These are phyloP conservation scores for Thalassoma bifasciatum DNA, from an alignment of 2,113 vertebrate genomes.

Conservation along the genomic window DNA sequence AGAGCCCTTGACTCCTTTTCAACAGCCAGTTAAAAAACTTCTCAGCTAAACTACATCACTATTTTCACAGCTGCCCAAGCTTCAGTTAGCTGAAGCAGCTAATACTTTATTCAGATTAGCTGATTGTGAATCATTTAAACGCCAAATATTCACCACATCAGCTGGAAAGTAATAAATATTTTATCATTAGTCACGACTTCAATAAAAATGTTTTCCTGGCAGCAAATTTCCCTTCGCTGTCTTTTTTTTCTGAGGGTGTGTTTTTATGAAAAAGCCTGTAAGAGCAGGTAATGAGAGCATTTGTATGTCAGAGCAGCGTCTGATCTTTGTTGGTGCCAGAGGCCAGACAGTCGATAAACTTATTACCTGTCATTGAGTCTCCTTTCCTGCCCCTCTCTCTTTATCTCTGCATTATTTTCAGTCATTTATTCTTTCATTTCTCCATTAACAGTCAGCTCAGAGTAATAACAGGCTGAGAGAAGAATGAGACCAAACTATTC, in stretches of 20 bases:
- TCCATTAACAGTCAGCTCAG: neutral
- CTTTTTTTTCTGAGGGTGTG: too few relatives aligned
- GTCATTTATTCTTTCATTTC: neutral
- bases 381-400: neutral
- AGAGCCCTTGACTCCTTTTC: too few relatives aligned
- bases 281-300: constrained; percentile 9
- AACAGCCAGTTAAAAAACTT: too few relatives aligned
- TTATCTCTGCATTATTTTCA: constrained; percentile 3
- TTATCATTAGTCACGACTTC: constrained; percentile 8
- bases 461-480: neutral
- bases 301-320: constrained; percentile 18
- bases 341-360: neutral
- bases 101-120: too few relatives aligned
- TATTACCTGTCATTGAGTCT: neutral
- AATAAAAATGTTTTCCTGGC: constrained; percentile 6
- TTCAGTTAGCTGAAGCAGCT: too few relatives aligned
- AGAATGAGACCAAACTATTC: too few relatives aligned
- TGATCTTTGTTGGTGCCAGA: neutral
- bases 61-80: too few relatives aligned
- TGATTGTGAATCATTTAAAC: too few relatives aligned
- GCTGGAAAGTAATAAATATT: constrained; percentile 23
- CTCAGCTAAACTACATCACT: too few relatives aligned
- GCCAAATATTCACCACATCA: too few relatives aligned
- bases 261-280: neutral
- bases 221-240: neutral